These are phyloP conservation scores for Saturnia japonica DNA, from an alignment of 2,888 invertebrate genomes.

Conservation along the genomic window DNA sequence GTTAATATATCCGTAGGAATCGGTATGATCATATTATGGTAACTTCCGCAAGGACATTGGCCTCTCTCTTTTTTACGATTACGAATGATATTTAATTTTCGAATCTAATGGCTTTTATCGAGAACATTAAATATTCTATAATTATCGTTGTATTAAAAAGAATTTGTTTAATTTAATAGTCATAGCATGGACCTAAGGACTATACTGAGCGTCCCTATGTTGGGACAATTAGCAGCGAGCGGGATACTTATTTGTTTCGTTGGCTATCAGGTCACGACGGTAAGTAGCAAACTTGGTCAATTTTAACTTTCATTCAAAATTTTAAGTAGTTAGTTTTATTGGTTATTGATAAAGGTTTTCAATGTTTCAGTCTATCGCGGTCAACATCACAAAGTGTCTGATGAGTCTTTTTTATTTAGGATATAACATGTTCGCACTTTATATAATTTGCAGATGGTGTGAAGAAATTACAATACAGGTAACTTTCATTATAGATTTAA, in stretches of 20 bases:
- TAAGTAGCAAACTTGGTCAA: slow-evolving; percentile 35
- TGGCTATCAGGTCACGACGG: slow-evolving; percentile 64
- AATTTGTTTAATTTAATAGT: slow-evolving; percentile 39
- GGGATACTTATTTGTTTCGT: slow-evolving; percentile 66
- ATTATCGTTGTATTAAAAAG: background rate
- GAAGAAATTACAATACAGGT: slow-evolving; percentile 71
- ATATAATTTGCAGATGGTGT: slow-evolving; percentile 67
- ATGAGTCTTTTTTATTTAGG: slow-evolving; percentile 63
- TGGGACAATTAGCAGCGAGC: slow-evolving; percentile 62
- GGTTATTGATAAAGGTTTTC: slow-evolving; percentile 1
- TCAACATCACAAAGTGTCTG: slow-evolving; percentile 55
- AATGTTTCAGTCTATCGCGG: slow-evolving; percentile 51
- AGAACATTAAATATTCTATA: no score
- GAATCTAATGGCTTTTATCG: no score
- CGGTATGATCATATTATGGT: no score
- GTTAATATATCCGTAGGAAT: no score
- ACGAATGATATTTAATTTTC: no score
- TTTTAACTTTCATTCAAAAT: background rate
- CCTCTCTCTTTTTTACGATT: no score
- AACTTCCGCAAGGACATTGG: no score
- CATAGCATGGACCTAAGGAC: slow-evolving; percentile 52
- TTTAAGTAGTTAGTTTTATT: background rate
- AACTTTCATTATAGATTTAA: background rate
- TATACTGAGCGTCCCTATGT: slow-evolving; percentile 62
- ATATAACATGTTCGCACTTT: slow-evolving; percentile 66